Evolutionary conservation across 2,888 invertebrate genomes (phyloP), one percentile per base, ranked within the genome.

Genomic region (Diarsia mendica): DNA sequence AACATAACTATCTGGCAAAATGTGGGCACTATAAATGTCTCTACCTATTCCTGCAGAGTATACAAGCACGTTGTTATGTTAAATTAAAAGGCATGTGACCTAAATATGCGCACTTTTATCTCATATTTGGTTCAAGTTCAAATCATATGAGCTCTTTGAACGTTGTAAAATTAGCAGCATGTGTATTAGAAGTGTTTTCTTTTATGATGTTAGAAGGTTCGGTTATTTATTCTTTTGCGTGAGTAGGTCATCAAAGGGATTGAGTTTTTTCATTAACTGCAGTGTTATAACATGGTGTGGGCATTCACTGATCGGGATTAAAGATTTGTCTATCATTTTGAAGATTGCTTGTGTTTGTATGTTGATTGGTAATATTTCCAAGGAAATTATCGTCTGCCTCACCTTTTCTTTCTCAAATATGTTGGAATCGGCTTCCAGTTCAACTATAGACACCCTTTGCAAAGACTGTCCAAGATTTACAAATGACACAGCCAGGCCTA

Each of bases 71-170:
- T 23, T 44, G 23, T 65, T 60, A 66, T 70, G 63, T 60, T 23
- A n/a, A 28, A 23, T 64, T 80, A 71, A 75, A 82, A 83, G 28
- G 13, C 61, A 20, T 68, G n/a, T 44, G 83, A 33, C 69, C 75
- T 63, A 85, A 86, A 81, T 77, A 75, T 70, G 74, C 63, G 63
- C 76, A 78, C 81, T 88, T 86, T 87, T 78, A 78, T 80, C 80
- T 72, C 51, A 76, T 46, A 85, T 83, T 79, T 80, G 66, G 87
- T 82, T 85, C 87, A 88, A 87, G 87, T 88, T 87, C 87, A 86
- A 69, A 79, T 79, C 66, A 46, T 84, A 83, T 60, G 75, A 67
- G 70, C 79, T 75, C 85, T 88, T 87, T 86, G 85, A 87, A 84
- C 87, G 66, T 80, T 77, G 77, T 83, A 85, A 86, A 85, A 82